Conservation (phyloP, 2,888 invertebrate species). For the Parnassius smintheus region DNA sequence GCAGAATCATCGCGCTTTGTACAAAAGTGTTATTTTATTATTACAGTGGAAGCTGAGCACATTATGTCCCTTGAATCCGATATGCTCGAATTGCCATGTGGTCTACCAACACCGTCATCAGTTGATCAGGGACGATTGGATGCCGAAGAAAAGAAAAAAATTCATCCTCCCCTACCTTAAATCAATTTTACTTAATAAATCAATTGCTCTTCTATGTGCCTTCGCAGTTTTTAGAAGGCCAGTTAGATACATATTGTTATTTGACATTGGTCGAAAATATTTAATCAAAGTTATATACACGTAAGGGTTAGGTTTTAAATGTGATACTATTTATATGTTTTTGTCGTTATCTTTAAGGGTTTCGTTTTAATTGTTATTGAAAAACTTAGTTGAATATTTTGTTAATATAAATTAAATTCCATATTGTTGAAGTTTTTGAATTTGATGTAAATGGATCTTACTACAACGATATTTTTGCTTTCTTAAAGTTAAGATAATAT, state of each 20-base stretch:
- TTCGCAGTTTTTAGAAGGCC: conserved; percentile 38
- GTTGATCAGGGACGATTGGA: conserved; percentile 84
- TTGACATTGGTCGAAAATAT: background rate
- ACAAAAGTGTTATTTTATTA: background rate
- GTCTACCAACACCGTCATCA: conserved; percentile 87
- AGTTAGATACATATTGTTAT: conserved; percentile 12
- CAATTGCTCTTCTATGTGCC: conserved; percentile 45
- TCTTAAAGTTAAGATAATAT: too few species aligned
- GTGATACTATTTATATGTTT: conserved; percentile 1
- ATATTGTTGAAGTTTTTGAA: too few species aligned
- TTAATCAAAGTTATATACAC: background rate
- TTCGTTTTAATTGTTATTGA: background rate
- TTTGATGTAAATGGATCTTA: too few species aligned
- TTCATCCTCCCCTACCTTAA: conserved; percentile 81
- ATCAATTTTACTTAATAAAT: background rate
- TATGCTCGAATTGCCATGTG: conserved; percentile 86
- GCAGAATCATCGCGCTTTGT: background rate
- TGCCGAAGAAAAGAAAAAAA: conserved; percentile 83
- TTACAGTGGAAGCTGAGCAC: conserved; percentile 87
- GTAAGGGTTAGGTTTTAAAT: background rate
- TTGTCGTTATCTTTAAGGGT: background rate
- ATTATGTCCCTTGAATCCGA: conserved; percentile 88
- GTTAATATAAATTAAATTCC: background rate
- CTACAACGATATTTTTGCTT: too few species aligned
- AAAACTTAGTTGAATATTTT: background rate